Conservation (phyloP, 2,113 vertebrate genomes). For the Salvelinus sp. region DNA sequence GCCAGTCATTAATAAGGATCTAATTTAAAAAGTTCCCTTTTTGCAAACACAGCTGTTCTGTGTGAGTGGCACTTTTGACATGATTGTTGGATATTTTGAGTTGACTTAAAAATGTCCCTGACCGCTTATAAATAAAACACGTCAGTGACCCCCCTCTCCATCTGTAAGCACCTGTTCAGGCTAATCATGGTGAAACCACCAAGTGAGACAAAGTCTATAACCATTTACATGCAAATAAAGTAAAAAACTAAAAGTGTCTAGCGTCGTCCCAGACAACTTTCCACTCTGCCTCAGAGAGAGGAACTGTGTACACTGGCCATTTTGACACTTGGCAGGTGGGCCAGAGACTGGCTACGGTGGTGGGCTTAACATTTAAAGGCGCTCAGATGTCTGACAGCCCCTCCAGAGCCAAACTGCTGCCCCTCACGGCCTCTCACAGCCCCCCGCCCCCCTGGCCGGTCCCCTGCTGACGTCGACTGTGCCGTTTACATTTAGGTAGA, state of each 20-base stretch:
- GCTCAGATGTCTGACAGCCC: conserved; percentile 74
- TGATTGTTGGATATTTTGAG: conserved; percentile 14
- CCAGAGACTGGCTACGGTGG: conserved; percentile 34
- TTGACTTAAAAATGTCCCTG: neutral
- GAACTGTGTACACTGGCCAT: conserved; percentile 51
- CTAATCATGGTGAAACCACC: conserved; percentile 1
- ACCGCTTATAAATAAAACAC: conserved; percentile 8
- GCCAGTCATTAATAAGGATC: neutral
- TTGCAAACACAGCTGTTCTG: conserved; percentile 4
- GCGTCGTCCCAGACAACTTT: conserved; percentile 30
- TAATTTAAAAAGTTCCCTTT: neutral
- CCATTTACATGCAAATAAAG: neutral
- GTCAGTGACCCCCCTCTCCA: neutral
- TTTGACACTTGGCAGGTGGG: conserved; percentile 68
- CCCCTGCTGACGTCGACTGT: conserved; percentile 70
- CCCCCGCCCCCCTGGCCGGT: conserved; percentile 57
- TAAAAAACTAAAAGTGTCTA: conserved; percentile 8
- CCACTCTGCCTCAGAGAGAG: conserved; percentile 16
- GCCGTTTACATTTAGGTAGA: conserved; percentile 71
- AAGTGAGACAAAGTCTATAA: neutral
- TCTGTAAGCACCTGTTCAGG: conserved; percentile 1
- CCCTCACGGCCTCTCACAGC: conserved; percentile 45
- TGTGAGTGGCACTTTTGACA: neutral
- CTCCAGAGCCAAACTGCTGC: conserved; percentile 70
- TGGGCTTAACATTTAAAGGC: conserved; percentile 57